Evolutionary conservation across 2,888 invertebrate species (phyloP).

Genomic region (Tinea trinotella): DNA sequence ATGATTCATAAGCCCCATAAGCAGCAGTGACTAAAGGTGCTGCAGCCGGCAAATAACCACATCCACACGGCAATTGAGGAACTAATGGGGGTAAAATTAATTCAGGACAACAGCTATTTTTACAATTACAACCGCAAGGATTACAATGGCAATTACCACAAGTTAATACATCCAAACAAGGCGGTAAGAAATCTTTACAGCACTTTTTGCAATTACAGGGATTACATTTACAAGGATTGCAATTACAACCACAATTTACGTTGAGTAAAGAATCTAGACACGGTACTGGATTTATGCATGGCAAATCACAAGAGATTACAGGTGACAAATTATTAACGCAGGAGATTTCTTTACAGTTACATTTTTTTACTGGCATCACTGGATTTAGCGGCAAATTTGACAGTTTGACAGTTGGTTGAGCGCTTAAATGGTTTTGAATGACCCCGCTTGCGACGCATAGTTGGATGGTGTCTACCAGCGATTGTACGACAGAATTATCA

Average conservation of each 20-base stretch:
- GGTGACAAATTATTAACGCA: background rate
- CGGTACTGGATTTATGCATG: background rate
- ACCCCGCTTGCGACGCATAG: background rate
- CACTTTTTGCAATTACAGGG: background rate
- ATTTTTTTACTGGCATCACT: background rate
- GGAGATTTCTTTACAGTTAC: background rate
- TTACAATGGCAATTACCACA: background rate
- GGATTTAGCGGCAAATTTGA: background rate
- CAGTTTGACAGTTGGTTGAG: background rate
- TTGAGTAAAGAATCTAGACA: background rate
- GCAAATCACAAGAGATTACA: conserved; percentile 1
- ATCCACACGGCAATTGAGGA: conserved; percentile 23
- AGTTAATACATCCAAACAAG: background rate
- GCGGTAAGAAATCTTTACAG: background rate
- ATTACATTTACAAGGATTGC: background rate
- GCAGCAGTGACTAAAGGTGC: conserved; percentile 23
- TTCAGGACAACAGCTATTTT: background rate
- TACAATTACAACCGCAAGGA: background rate
- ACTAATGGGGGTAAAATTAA: conserved; percentile 23
- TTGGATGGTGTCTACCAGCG: conserved; percentile 8
- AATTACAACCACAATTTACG: background rate
- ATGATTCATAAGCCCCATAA: conserved; percentile 18
- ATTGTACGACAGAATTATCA: conserved; percentile 1
- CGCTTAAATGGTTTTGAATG: background rate
- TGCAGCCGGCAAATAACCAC: conserved; percentile 24